Evolutionary conservation across 2,888 invertebrate genomes (phyloP), one percentile per base, ranked within the genome.

Genomic region (Macropis europaea): DNA sequence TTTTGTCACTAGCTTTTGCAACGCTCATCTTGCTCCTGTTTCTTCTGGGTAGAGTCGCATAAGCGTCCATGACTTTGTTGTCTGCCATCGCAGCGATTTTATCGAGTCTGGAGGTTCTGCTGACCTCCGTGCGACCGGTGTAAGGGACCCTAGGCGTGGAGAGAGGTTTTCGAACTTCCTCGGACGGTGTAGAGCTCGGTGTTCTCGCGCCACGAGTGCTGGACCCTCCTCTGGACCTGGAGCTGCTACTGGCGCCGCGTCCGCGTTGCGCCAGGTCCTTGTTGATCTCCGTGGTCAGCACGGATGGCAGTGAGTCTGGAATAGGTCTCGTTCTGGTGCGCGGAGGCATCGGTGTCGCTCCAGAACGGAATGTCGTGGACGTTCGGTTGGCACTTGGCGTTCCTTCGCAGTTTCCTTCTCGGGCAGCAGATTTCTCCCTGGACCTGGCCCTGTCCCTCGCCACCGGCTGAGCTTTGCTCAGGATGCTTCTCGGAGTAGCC

Each of bases 21-120:
- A 79, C 56, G 7, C 66, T 59, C 53, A 79, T 66, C 47, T 83
- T 85, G 15, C 32, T 79, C 78, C 94, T 93, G 72, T 94, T 91
- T 60, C 95, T 92, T 36, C 96, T 92, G 0, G 96, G 96, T 40
- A 96, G 88, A 0, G 96, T 96, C 6, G 94, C 96, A 82, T 95
- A 96, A 79, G 95, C 94, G 84, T 95, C 95, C 9, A 94, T 91
- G 0, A 94, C 92, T 43, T 88, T 89, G 17, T 78, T 82, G 26
- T 84, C 82, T 47, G 43, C 9, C 17, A 64, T 59, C 90, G 43
- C 83, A 82, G 62, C 91, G 91, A 78, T 83, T 50, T 79, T 82
- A 13, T 85, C 87, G n/a, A 26, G 1, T n/a, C 68, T 63, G 6
- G 52, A 17, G 2, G 17, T 0, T n/a, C 43, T 61, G 0, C 7